Percentiles rank a stretch among this genome's conserved stretches.
Evolutionary conservation across 2,113 vertebrate genomes (phyloP).

Genomic region (Hypomesus transpacificus): DNA sequence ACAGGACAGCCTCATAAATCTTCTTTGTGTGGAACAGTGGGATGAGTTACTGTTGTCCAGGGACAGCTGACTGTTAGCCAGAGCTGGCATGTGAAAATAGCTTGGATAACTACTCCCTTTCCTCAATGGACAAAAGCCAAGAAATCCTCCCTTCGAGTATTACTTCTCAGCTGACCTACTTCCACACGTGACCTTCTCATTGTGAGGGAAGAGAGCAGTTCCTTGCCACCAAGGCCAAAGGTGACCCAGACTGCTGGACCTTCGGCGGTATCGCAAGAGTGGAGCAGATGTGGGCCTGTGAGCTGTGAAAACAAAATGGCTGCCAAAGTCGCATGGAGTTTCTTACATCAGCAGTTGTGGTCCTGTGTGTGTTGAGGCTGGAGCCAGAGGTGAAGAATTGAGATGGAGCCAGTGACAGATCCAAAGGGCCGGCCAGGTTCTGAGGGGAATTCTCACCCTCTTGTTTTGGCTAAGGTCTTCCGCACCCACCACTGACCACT

Average conservation of each 20-base stretch:
- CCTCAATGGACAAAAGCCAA: constrained; percentile 37
- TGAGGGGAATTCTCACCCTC: constrained; percentile 14
- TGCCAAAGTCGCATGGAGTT: constrained; percentile 27
- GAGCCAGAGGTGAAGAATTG: constrained; percentile 22
- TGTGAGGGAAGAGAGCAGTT: constrained; percentile 16
- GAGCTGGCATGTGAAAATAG: constrained; percentile 34
- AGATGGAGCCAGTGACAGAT: constrained; percentile 14
- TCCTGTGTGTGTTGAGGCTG: constrained; percentile 24
- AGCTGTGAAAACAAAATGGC: constrained; percentile 47
- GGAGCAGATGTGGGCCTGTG: constrained; percentile 14
- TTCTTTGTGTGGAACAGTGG: constrained; percentile 7
- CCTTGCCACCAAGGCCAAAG: neutral
- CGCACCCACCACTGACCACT: constrained; percentile 3
- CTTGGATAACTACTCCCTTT: constrained; percentile 36
- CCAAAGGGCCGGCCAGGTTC: constrained; percentile 5
- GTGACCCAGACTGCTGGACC: neutral
- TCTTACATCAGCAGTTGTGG: constrained; percentile 28
- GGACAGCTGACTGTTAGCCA: constrained; percentile 23
- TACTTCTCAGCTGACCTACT: constrained; percentile 20
- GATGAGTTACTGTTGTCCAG: constrained; percentile 42
- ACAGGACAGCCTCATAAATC: constrained; percentile 35
- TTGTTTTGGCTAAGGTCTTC: constrained; percentile 50
- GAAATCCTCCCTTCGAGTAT: constrained; percentile 32
- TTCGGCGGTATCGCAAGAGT: neutral
- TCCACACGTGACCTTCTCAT: constrained; percentile 12